These are phyloP conservation scores for Galemys pyrenaicus DNA, from an alignment of 2,113 vertebrate species.

Conservation along the genomic window DNA sequence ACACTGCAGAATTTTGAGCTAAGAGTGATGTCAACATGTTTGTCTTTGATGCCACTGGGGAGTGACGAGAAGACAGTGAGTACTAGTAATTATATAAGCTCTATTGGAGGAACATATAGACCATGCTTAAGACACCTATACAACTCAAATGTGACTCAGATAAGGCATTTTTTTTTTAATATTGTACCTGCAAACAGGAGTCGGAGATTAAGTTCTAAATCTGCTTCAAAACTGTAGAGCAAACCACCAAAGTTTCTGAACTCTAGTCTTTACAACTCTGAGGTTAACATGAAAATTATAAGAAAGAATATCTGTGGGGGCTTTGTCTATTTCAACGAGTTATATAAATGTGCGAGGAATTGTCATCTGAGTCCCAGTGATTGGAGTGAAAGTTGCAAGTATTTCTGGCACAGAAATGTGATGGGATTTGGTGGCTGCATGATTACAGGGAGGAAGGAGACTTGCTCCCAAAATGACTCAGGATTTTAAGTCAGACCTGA, in stretches of 20 bases:
- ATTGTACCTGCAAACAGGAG: background rate
- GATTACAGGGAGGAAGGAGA: background rate
- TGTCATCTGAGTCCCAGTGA: background rate
- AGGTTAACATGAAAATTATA: background rate
- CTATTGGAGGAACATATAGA: background rate
- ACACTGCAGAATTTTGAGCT: background rate
- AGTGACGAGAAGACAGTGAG: background rate
- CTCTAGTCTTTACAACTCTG: background rate
- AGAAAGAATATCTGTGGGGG: background rate
- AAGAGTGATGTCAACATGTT: background rate
- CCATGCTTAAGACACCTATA: background rate
- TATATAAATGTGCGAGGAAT: background rate
- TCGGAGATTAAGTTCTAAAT: background rate
- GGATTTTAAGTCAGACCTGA: background rate
- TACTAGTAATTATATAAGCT: background rate
- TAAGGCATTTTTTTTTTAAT: background rate
- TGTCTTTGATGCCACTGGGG: conserved; percentile 26
- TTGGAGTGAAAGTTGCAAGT: conserved; percentile 12
- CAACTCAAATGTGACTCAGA: background rate
- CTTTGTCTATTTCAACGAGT: background rate
- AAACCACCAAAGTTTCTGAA: background rate
- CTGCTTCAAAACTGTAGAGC: background rate
- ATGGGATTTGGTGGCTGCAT: background rate
- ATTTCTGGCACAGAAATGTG: background rate
- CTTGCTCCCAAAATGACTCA: background rate